phyloP scores from a whole-genome alignment of 2,797 vertebrate species.

The Darevskia nairensis region DNA sequence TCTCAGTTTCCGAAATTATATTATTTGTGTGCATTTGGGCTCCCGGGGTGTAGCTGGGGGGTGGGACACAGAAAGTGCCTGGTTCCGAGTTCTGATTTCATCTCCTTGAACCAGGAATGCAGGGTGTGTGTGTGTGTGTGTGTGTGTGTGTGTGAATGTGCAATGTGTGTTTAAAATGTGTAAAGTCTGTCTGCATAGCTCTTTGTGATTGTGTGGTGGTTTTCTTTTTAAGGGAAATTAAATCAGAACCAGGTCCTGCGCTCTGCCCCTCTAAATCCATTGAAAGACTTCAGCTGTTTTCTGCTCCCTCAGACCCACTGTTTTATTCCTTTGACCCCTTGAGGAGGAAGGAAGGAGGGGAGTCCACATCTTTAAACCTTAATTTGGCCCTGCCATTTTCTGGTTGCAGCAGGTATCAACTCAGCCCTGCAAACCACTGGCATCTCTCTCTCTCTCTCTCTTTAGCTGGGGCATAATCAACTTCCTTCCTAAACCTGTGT shows the following conservation, averaged over 20 bases:
- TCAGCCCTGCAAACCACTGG: neutral
- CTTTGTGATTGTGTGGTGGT: neutral
- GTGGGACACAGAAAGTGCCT: neutral
- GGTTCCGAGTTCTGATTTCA: neutral
- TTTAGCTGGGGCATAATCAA: neutral
- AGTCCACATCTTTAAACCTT: too few species aligned
- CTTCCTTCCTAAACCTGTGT: too few species aligned
- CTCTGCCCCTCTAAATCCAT: too few species aligned
- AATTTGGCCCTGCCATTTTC: neutral
- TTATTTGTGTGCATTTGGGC: neutral
- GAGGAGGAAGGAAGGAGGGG: neutral
- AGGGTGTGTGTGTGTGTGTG: too few species aligned
- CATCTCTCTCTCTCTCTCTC: neutral
- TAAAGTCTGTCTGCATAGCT: neutral
- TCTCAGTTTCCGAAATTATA: neutral
- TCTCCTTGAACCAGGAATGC: neutral
- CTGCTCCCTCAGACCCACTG: neutral
- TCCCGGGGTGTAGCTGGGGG: neutral
- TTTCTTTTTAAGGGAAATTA: neutral
- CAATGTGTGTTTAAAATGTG: neutral
- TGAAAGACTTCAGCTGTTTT: neutral
- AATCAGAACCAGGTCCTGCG: too few species aligned
- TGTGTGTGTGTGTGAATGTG: too few species aligned
- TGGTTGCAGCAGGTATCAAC: constrained; percentile 12
- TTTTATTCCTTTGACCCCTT: neutral